Percentiles rank a stretch among this genome's conserved stretches.
These are phyloP conservation scores for Mus spicilegus DNA, from an alignment of 2,113 vertebrate genomes.

Conservation along the genomic window DNA sequence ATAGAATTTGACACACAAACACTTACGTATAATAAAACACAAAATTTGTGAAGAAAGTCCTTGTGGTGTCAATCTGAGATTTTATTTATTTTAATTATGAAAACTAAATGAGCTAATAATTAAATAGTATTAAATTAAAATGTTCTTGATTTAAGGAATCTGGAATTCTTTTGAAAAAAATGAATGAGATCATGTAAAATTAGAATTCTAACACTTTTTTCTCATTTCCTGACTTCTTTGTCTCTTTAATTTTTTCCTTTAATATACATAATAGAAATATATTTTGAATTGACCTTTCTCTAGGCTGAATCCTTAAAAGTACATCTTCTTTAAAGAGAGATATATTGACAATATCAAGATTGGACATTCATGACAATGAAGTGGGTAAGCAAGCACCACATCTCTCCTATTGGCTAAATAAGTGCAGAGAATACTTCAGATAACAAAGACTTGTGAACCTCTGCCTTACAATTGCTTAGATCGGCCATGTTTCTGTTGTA, in stretches of 20 bases:
- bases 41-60: neutral
- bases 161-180: neutral
- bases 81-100: neutral
- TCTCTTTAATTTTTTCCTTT: neutral
- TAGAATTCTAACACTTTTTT: neutral
- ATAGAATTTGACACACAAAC: neutral
- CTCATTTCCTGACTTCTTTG: neutral
- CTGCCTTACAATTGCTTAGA: neutral
- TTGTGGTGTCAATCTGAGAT: neutral
- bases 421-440: neutral
- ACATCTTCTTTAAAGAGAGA: neutral
- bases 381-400: neutral
- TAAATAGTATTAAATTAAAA: neutral
- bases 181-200: neutral
- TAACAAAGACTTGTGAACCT: neutral
- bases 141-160: neutral
- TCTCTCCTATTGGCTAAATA: neutral
- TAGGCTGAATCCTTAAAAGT: neutral
- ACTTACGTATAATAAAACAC: neutral
- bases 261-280: neutral
- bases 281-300: neutral
- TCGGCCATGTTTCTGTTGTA: neutral
- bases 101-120: neutral
- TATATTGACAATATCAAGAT: slow-evolving; percentile 14
- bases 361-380: neutral